These are phyloP conservation scores for Panthera tigris DNA, from an alignment of 2,113 vertebrate species.

Conservation along the genomic window DNA sequence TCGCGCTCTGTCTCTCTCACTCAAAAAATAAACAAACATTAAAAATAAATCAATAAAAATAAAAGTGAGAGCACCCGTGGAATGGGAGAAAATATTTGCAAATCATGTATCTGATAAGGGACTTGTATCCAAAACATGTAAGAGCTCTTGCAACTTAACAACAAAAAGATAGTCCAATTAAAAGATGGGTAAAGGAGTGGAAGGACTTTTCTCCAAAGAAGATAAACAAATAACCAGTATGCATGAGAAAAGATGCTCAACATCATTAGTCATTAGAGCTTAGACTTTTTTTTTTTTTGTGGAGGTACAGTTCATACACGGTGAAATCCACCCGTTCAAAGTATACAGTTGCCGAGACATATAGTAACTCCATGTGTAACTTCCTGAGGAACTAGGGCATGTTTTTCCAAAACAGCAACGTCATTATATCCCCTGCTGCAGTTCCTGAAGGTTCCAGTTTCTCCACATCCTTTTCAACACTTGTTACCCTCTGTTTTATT, in stretches of 20 bases:
- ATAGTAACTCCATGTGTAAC: not conserved
- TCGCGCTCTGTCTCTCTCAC: too few species aligned
- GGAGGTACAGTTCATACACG: not conserved
- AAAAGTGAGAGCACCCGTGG: not conserved
- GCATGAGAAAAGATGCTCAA: not conserved
- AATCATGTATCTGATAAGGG: not conserved
- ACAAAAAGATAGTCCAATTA: not conserved
- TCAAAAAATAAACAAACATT: not conserved
- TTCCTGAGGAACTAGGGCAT: not conserved
- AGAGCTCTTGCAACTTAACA: not conserved
- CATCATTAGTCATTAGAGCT: not conserved
- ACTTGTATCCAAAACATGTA: not conserved
- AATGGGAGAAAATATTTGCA: not conserved
- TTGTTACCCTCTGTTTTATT: not conserved
- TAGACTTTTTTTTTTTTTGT: not conserved
- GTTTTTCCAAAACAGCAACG: not conserved
- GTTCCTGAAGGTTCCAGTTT: not conserved
- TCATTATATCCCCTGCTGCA: not conserved
- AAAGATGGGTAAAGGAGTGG: not conserved
- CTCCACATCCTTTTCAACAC: not conserved
- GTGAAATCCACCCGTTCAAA: not conserved
- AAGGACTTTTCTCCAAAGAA: not conserved
- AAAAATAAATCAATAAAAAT: not conserved
- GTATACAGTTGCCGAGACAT: not conserved
- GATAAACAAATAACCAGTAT: not conserved